Conservation (phyloP, 2,888 invertebrate species). For the Aphidoletes aphidimyza region DNA sequence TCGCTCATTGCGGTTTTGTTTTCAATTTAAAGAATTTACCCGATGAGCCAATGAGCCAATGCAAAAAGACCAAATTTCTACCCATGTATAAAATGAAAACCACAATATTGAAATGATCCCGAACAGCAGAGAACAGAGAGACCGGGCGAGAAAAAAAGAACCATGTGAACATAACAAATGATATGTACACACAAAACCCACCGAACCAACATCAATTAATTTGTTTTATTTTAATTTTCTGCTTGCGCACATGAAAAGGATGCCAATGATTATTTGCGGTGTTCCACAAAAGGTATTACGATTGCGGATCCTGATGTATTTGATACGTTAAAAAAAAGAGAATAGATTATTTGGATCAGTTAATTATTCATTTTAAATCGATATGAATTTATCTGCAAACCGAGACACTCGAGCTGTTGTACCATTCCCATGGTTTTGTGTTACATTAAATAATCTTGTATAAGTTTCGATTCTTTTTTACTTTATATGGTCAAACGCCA, state of each 20-base stretch:
- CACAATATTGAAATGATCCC: not conserved
- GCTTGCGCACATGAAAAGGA: not conserved
- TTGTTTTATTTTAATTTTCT: conserved; percentile 9
- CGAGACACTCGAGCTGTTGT: not conserved
- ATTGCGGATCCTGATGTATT: not conserved
- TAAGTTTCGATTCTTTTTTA: too few relatives aligned
- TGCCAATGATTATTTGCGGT: not conserved
- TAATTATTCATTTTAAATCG: not conserved
- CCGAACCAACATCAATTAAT: conserved; percentile 5
- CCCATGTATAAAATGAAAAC: not conserved
- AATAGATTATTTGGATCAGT: not conserved
- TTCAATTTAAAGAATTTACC: not conserved
- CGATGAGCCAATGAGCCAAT: not conserved
- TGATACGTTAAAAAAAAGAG: not conserved
- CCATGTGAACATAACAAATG: not conserved
- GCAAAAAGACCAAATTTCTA: not conserved
- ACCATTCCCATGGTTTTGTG: not conserved
- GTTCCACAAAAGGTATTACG: not conserved
- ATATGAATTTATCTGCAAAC: not conserved
- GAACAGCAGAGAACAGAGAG: not conserved
- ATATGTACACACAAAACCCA: not conserved
- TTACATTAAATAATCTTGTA: too few relatives aligned
- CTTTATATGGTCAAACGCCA: too few relatives aligned
- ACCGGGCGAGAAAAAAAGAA: too few relatives aligned
- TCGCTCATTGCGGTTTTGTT: conserved; percentile 5